Evolutionary conservation across 1,140 invertebrate species (phyloP).

Genomic region (Aphelenchoides besseyi): DNA sequence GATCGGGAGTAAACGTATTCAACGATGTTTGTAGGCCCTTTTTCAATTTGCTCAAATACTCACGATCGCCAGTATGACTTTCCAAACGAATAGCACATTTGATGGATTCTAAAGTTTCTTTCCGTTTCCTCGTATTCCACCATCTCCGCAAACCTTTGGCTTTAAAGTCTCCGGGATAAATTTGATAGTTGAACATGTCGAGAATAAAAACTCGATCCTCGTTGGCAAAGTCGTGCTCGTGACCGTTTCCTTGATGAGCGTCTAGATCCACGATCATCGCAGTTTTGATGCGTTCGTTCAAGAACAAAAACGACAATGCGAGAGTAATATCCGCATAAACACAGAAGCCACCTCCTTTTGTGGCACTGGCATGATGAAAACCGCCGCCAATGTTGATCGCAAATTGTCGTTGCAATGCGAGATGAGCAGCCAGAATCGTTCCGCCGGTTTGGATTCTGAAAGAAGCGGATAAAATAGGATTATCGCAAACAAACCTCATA

Average conservation of each 20-base stretch:
- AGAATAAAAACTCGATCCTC: slow-evolving; percentile 74
- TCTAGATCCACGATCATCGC: slow-evolving; percentile 84
- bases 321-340: slow-evolving; percentile 82
- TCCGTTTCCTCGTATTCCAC: not conserved
- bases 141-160: slow-evolving; percentile 69
- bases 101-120: slow-evolving; percentile 67
- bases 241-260: slow-evolving; percentile 84
- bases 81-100: slow-evolving; percentile 72
- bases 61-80: slow-evolving; percentile 70
- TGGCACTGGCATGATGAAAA: slow-evolving; percentile 68
- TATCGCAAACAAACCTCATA: slow-evolving; percentile 60
- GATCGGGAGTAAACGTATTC: slow-evolving; percentile 74
- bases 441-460: slow-evolving; percentile 77
- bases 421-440: slow-evolving; percentile 73
- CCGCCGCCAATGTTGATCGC: slow-evolving; percentile 85
- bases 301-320: slow-evolving; percentile 71
- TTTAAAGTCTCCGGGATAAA: slow-evolving; percentile 75
- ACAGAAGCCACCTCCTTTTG: slow-evolving; percentile 77
- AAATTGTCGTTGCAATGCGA: slow-evolving; percentile 78
- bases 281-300: slow-evolving; percentile 68
- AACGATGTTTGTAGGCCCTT: slow-evolving; percentile 70
- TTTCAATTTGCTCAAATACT: slow-evolving; percentile 72
- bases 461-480: not conserved
- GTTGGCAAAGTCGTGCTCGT: slow-evolving; percentile 75
- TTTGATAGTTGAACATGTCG: slow-evolving; percentile 78